Percentiles rank a stretch among this genome's conserved stretches.
Conservation (phyloP, 2,797 vertebrate genomes). For the Chromobotia macracanthus region DNA sequence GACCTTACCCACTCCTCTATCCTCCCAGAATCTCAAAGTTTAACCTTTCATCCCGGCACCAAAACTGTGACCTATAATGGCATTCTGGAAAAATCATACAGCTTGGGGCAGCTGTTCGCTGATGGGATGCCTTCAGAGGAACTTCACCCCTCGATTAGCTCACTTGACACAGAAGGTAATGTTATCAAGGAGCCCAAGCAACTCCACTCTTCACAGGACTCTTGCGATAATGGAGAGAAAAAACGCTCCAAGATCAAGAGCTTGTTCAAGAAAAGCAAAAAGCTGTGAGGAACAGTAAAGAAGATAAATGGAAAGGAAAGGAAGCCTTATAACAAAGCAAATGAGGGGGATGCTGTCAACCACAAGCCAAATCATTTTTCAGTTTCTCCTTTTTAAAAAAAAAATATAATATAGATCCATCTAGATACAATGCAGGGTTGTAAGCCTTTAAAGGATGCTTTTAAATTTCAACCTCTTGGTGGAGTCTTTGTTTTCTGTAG, state of each 20-base stretch:
- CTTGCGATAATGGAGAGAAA: slow-evolving; percentile 91
- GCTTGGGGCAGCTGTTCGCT: slow-evolving; percentile 89
- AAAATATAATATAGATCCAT: slow-evolving; percentile 83
- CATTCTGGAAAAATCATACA: slow-evolving; percentile 97
- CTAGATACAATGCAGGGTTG: slow-evolving; percentile 65
- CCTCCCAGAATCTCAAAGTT: slow-evolving; percentile 86
- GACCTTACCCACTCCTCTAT: slow-evolving; percentile 81
- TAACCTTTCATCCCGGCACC: slow-evolving; percentile 83
- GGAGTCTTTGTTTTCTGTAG: slow-evolving; percentile 51
- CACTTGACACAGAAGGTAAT: slow-evolving; percentile 84
- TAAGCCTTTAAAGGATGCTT: slow-evolving; percentile 66
- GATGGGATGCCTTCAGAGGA: slow-evolving; percentile 77
- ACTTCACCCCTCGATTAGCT: slow-evolving; percentile 85
- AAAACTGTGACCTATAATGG: slow-evolving; percentile 86
- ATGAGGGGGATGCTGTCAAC: slow-evolving; percentile 62
- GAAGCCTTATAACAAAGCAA: slow-evolving; percentile 69
- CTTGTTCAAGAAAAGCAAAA: slow-evolving; percentile 95
- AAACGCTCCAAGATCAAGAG: slow-evolving; percentile 97
- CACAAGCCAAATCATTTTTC: slow-evolving; percentile 71
- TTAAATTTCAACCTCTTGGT: slow-evolving; percentile 70
- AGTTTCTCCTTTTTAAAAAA: slow-evolving; percentile 65
- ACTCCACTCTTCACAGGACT: slow-evolving; percentile 89
- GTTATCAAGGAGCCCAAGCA: slow-evolving; percentile 80
- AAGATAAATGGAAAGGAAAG: slow-evolving; percentile 53
- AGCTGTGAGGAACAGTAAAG: slow-evolving; percentile 36